phyloP scores from a whole-genome alignment of 1,140 invertebrate species.

The Bombyx mori region ASM3026992v2 NC_085116.1:6790001-6790500 shows the following conservation, averaged over 20 bases:
- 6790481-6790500: constrained; percentile 36
- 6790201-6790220: constrained; percentile 65
- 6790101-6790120: constrained; percentile 70
- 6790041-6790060: constrained; percentile 70
- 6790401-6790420: constrained; percentile 61
- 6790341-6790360: constrained; percentile 64
- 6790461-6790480: constrained; percentile 59
- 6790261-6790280: constrained; percentile 65
- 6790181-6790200: constrained; percentile 54
- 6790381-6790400: constrained; percentile 56
- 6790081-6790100: constrained; percentile 69
- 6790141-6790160: constrained; percentile 55
- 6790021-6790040: constrained; percentile 69
- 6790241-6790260: constrained; percentile 58
- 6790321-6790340: constrained; percentile 58
- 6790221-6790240: constrained; percentile 64
- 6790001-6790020: constrained; percentile 67
- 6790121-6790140: constrained; percentile 63
- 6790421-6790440: constrained; percentile 54
- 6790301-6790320: constrained; percentile 56
- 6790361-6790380: constrained; percentile 58
- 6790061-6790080: constrained; percentile 69
- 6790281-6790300: constrained; percentile 59
- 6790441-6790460: constrained; percentile 62
- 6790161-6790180: constrained; percentile 51